A percentile compares a stretch with the other conserved stretches of the same genome.
phyloP scores from a whole-genome alignment of 1,140 invertebrate species.

The Tetragnatha versicolor region DNA sequence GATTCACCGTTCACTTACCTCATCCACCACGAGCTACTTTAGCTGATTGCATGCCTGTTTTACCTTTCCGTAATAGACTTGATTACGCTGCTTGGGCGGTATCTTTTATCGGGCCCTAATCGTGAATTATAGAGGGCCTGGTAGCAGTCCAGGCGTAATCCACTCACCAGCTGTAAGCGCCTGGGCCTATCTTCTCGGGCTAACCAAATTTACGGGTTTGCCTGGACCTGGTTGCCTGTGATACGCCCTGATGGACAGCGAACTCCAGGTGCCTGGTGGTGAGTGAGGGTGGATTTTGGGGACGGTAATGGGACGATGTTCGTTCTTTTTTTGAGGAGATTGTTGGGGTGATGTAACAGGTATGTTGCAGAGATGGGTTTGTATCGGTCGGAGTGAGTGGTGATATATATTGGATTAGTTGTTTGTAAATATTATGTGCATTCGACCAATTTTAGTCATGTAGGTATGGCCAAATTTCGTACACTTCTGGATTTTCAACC shows the following conservation, averaged over 20 bases:
- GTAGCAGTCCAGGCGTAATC: slow-evolving; percentile 29
- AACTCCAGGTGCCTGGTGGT: background rate
- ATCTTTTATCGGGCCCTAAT: slow-evolving; percentile 42
- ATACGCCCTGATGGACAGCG: too few relatives aligned
- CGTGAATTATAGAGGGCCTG: slow-evolving; percentile 45
- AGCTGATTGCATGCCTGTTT: slow-evolving; percentile 45
- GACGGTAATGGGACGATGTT: slow-evolving; percentile 13
- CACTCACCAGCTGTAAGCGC: slow-evolving; percentile 35
- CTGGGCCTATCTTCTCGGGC: slow-evolving; percentile 6
- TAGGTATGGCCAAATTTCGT: too few relatives aligned
- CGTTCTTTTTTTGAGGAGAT: background rate
- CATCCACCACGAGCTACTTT: slow-evolving; percentile 28
- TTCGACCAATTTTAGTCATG: too few relatives aligned
- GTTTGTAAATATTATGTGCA: too few relatives aligned
- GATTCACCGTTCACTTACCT: slow-evolving; percentile 32
- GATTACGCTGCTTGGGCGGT: slow-evolving; percentile 40
- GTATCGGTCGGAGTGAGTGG: background rate
- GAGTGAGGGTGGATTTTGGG: background rate
- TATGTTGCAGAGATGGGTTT: background rate
- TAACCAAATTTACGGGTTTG: slow-evolving; percentile 35
- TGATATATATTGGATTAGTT: background rate
- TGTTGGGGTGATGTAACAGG: background rate
- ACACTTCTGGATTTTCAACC: too few relatives aligned
- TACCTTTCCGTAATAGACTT: slow-evolving; percentile 46
- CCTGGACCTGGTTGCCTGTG: too few relatives aligned